These are phyloP conservation scores for Andrena haemorrhoa DNA, from an alignment of 2,888 invertebrate genomes.

Conservation along the genomic window DNA sequence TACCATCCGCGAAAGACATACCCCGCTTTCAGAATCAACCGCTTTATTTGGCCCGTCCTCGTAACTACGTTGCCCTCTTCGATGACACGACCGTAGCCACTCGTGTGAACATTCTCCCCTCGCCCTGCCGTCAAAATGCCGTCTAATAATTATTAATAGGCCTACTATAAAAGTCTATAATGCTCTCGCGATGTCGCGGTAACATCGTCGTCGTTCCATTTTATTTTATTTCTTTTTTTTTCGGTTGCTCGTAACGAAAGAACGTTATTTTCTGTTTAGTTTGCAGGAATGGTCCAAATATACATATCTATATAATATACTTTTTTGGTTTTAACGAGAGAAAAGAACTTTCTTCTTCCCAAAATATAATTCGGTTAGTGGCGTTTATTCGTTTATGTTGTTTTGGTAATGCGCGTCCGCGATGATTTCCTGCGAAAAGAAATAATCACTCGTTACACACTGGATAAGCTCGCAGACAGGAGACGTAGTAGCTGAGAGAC, in stretches of 20 bases:
- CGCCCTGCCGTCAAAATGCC: slow-evolving; percentile 71
- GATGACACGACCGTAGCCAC: slow-evolving; percentile 73
- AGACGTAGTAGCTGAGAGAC: neutral
- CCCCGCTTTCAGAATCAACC: slow-evolving; percentile 29
- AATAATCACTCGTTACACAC: slow-evolving; percentile 3
- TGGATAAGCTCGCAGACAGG: neutral
- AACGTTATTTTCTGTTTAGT: slow-evolving; percentile 83
- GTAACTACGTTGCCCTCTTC: slow-evolving; percentile 33
- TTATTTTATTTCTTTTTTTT: slow-evolving; percentile 62
- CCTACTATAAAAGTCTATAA: slow-evolving; percentile 78
- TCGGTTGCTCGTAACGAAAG: slow-evolving; percentile 83
- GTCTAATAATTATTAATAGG: slow-evolving; percentile 79
- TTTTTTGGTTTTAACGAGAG: slow-evolving; percentile 85
- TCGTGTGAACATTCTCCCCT: slow-evolving; percentile 60
- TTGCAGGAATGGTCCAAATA: slow-evolving; percentile 85
- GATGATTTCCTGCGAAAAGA: slow-evolving; percentile 81
- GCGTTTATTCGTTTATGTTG: slow-evolving; percentile 83
- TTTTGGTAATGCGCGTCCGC: slow-evolving; percentile 82
- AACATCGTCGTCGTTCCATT: slow-evolving; percentile 76
- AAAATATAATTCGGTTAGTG: slow-evolving; percentile 83
- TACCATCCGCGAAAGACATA: slow-evolving; percentile 46
- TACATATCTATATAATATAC: slow-evolving; percentile 85
- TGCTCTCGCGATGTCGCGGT: slow-evolving; percentile 78
- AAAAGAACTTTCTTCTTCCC: slow-evolving; percentile 84
- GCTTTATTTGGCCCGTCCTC: slow-evolving; percentile 29